A percentile compares a stretch with the other conserved stretches of the same genome.
phyloP scores from a whole-genome alignment of 2,888 invertebrate species.

The Cactoblastis cactorum region DNA sequence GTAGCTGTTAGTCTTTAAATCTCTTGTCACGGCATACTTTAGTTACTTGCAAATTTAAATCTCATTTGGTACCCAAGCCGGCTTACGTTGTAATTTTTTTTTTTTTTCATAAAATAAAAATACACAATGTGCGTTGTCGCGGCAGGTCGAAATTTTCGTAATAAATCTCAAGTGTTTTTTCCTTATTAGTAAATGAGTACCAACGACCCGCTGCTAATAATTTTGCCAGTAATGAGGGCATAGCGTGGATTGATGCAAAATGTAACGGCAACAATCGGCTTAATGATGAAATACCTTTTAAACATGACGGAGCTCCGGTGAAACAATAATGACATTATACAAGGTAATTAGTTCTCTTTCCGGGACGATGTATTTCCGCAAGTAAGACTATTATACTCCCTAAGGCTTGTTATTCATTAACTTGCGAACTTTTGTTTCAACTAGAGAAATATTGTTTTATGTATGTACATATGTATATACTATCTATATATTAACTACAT shows the following conservation, averaged over 20 bases:
- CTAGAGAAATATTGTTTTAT: not conserved
- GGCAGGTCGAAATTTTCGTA: slow-evolving; percentile 33
- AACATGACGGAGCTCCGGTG: slow-evolving; percentile 18
- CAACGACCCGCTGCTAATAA: slow-evolving; percentile 40
- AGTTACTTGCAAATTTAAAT: slow-evolving; percentile 34
- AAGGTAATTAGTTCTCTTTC: slow-evolving; percentile 17
- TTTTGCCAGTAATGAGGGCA: slow-evolving; percentile 43
- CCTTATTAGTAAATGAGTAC: slow-evolving; percentile 42
- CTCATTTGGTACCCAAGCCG: slow-evolving; percentile 29
- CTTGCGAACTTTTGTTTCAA: not conserved
- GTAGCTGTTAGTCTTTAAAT: slow-evolving; percentile 38
- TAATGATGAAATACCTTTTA: slow-evolving; percentile 30
- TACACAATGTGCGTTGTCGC: slow-evolving; percentile 22
- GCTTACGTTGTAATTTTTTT: slow-evolving; percentile 24
- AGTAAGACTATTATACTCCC: not conserved
- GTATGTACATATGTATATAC: no score
- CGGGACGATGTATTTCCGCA: not conserved
- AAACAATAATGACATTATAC: slow-evolving; percentile 23
- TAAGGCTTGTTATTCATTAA: not conserved
- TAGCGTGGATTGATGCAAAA: slow-evolving; percentile 28
- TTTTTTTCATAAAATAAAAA: slow-evolving; percentile 23
- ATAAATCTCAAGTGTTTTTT: slow-evolving; percentile 51
- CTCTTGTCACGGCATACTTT: slow-evolving; percentile 38
- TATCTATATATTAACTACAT: no score
- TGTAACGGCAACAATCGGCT: slow-evolving; percentile 38